Base-by-base conservation (phyloP, 2,113 vertebrate species). In the Tauraco erythrolophus region DNA sequence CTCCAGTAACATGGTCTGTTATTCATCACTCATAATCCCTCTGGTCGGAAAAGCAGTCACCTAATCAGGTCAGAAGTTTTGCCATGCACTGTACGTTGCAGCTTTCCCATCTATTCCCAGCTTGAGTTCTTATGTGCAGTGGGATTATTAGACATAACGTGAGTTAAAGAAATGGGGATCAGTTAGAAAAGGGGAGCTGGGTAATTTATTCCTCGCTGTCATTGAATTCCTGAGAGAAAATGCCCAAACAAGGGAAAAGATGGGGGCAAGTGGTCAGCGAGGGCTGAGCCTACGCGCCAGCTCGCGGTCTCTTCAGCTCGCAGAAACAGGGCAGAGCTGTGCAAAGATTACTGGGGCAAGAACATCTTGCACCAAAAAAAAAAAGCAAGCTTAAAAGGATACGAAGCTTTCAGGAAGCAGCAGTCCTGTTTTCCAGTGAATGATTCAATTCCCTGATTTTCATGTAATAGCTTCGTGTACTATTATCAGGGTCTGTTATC, bases 281-380 rank as follows among this genome's bases (percentile, higher is more conserved):
- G 69, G 56, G 65, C 65, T 62, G 68, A 93, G 74, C 69, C 58
- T 12, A 12, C 10, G 5, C 3, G 0, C 58, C 64, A 14, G 14
- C 50, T 33, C 0, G 1, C 60, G 24, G 19, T 3, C 35, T 24
- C 64, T 68, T 46, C 2, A 25, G 60, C 56, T 68, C 4, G 14
- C 74, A 90, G 94, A 94, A 95, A 85, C 39, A 89, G 96, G 94
- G 43, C 62, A 83, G 84, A 79, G 57, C 84, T 45, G 46, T 12
- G 77, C 74, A 30, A 64, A 82, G 78, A 84, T 89, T 71, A 72
- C 31, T 76, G 92, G 69, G 87, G 72, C 87, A 92, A 89, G 74
- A 89, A 88, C 53, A 72, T 69, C 56, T 85, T 48, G 65, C 57
- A 85, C 35, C 37, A 19, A 30, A 39, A 31, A 33, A 16, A 24